A percentile compares a stretch with the other conserved stretches of the same genome.
Conservation (phyloP, 2,888 invertebrate genomes). For the Chesias legatella region DNA sequence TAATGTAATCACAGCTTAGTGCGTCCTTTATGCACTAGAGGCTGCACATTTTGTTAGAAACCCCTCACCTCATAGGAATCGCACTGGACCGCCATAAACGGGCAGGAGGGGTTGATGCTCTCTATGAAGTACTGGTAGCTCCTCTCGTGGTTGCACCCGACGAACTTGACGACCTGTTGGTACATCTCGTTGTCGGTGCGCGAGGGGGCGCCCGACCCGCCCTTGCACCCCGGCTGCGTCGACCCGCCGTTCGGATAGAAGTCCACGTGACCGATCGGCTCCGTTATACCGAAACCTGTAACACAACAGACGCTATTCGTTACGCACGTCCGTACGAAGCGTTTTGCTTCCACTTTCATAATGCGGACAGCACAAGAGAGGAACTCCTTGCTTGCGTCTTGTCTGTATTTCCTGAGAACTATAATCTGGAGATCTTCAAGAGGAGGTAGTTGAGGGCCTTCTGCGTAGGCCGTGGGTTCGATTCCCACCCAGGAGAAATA, state of each 20-base stretch:
- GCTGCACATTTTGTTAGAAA: too few species aligned
- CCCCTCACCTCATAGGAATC: constrained; percentile 84
- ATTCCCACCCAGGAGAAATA: too few species aligned
- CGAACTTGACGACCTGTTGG: constrained; percentile 80
- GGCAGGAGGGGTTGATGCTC: constrained; percentile 88
- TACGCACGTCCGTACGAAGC: too few species aligned
- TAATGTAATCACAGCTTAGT: too few species aligned
- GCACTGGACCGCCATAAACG: constrained; percentile 89
- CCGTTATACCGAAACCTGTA: constrained; percentile 87
- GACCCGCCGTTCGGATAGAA: constrained; percentile 95
- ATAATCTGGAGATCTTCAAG: too few species aligned
- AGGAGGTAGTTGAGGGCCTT: too few species aligned
- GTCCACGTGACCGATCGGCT: constrained; percentile 92
- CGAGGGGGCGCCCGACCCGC: constrained; percentile 32
- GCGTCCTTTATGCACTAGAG: too few species aligned
- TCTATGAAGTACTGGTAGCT: constrained; percentile 92
- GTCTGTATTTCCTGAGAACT: too few species aligned
- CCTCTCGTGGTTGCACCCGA: constrained; percentile 93
- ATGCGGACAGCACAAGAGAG: too few species aligned
- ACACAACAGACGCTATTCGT: constrained; percentile 6
- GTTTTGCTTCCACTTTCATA: too few species aligned
- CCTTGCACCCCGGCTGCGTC: constrained; percentile 79
- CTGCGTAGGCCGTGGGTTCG: too few species aligned
- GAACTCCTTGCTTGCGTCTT: too few species aligned
- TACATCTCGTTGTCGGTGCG: constrained; percentile 48